Evolutionary conservation across 2,113 vertebrate genomes (phyloP).

Genomic region (Prunella fulvescens): DNA sequence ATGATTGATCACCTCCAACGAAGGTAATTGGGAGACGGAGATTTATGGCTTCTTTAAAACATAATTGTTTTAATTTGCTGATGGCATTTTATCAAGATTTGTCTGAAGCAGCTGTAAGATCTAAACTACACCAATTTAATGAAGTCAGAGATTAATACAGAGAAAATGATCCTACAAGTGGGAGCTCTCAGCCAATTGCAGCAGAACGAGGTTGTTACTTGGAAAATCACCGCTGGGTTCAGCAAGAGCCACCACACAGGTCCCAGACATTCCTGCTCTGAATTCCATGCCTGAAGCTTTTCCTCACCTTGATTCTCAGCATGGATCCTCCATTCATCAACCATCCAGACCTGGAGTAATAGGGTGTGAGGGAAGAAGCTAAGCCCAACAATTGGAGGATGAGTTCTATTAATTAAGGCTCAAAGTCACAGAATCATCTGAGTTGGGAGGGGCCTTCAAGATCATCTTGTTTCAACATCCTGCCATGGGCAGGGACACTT

Average conservation of each 20-base stretch:
- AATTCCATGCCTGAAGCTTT: not conserved
- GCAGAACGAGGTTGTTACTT: rapidly evolving
- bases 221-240: not conserved
- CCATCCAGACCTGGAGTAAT: not conserved
- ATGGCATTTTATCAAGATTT: constrained; percentile 44
- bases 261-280: not conserved
- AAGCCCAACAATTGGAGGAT: rapidly evolving
- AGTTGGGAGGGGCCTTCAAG: not conserved
- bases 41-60: constrained; percentile 41
- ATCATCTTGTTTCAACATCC: not conserved
- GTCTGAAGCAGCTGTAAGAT: not conserved
- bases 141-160: not conserved
- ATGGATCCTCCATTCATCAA: not conserved
- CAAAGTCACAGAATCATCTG: not conserved
- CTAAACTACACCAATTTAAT: constrained; percentile 2
- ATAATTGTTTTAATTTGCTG: constrained; percentile 50
- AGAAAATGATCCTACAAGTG: not conserved
- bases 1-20: not conserved
- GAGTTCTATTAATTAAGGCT: not conserved
- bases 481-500: not conserved
- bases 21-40: not conserved
- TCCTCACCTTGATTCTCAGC: not conserved
- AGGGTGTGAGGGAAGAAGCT: not conserved
- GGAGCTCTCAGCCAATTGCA: not conserved
- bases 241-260: not conserved